Evolutionary conservation across 2,888 invertebrate species (phyloP), one percentile per base, ranked within the genome.

Genomic region (Tachina fera): DNA sequence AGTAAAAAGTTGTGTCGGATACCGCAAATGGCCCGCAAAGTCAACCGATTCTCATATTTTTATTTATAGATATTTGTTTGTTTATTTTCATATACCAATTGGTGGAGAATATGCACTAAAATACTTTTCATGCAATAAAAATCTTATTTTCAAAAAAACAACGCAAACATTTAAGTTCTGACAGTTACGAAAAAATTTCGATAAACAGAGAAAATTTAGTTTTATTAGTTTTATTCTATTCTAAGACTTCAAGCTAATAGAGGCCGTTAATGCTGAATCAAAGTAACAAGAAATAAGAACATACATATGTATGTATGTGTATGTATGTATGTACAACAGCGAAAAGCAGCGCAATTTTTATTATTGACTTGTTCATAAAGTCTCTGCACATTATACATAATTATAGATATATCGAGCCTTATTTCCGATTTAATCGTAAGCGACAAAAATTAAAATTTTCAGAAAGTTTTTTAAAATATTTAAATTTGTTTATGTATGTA

Each of bases 191-290:
- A 63, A 43, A 31, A 78, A 41, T 1, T 51, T 81, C 41, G 13
- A 47, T 39, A 65, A 60, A 60, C 71, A 82, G 67, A 83, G 60
- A 79, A 72, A 63, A 68, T 58, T 11, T 61, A 65, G 51, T 43
- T 60, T 60, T 47, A 74, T 79, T 72, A 71, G 61, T 75, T 67
- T 82, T 43, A 79, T 75, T 85, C 74, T 82, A 85, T 82, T 82
- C 63, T 78, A 75, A 79, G 76, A 83, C 13, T 65, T 16, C 75
- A 75, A 79, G 53, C 63, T 45, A 70, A 75, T 67, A 56, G 49
- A 19, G 63, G 65, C 71, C 8, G 47, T 6, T 22, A 22, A 65
- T 56, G 41, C 41, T 2, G 56, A 80, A 39, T n/a, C 13, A 67
- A 49, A 56, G 58, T 56, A 65, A 58, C 39, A 45, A 71, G 16